Evolutionary conservation across 1,140 invertebrate genomes (phyloP).

Genomic region (Aphaenogaster rudis): DNA sequence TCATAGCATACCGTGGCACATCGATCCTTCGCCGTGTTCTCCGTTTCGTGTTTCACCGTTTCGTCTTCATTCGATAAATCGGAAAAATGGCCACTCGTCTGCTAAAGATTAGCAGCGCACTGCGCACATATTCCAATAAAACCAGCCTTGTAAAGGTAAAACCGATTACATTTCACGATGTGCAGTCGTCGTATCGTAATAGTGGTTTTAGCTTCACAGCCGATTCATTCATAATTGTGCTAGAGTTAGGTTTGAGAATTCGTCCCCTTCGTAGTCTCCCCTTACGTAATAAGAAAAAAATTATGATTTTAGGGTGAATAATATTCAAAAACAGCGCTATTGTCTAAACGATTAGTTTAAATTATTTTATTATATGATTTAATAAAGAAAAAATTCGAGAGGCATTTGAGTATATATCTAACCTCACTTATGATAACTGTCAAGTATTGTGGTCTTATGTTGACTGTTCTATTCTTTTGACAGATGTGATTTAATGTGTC

Average conservation of each 20-base stretch:
- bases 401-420: slow-evolving; percentile 1
- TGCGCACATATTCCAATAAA: slow-evolving; percentile 84
- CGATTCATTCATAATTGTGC: slow-evolving; percentile 7
- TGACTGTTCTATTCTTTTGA: slow-evolving; percentile 22
- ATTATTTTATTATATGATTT: background rate
- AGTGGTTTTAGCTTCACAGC: background rate
- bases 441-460: background rate
- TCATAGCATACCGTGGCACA: too few relatives aligned
- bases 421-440: background rate
- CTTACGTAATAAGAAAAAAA: slow-evolving; percentile 69
- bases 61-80: slow-evolving; percentile 25
- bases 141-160: slow-evolving; percentile 83
- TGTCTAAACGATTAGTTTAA: background rate
- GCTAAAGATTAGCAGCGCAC: slow-evolving; percentile 81
- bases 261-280: slow-evolving; percentile 21
- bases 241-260: background rate
- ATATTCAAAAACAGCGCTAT: background rate
- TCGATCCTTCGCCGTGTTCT: background rate
- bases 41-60: background rate
- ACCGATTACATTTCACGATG: slow-evolving; percentile 14
- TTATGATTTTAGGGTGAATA: background rate
- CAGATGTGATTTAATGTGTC: slow-evolving; percentile 12
- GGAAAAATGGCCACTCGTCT: slow-evolving; percentile 86
- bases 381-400: background rate
- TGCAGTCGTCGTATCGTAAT: background rate